Percentiles rank a stretch among this genome's conserved stretches.
Evolutionary conservation across 2,797 vertebrate species (phyloP).

Genomic region (Bovichtus diacanthus): DNA sequence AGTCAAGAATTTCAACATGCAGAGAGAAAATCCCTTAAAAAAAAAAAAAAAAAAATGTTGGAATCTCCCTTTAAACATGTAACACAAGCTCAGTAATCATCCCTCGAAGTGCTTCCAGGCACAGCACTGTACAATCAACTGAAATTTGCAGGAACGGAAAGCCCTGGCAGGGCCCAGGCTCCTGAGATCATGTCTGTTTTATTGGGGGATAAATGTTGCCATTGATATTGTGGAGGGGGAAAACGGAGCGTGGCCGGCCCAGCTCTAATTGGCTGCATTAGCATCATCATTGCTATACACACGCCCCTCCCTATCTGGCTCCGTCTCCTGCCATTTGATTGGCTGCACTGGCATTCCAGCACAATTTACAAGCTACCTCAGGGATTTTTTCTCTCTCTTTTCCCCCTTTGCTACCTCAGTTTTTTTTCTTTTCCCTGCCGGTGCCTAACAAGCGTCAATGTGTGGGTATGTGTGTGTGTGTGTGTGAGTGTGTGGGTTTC

Average conservation of each 20-base stretch:
- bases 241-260: constrained; percentile 37
- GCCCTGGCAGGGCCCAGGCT: constrained; percentile 62
- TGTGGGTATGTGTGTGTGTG: constrained; percentile 41
- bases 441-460: constrained; percentile 56
- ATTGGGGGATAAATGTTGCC: constrained; percentile 81
- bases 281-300: constrained; percentile 67
- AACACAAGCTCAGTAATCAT: constrained; percentile 72
- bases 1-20: constrained; percentile 2
- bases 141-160: constrained; percentile 73
- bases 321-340: constrained; percentile 53
- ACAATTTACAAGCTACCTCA: constrained; percentile 72
- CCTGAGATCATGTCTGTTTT: constrained; percentile 79
- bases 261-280: constrained; percentile 80
- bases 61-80: constrained; percentile 63
- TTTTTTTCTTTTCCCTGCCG: constrained; percentile 59
- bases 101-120: constrained; percentile 70
- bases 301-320: constrained; percentile 59
- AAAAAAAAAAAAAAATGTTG: background rate
- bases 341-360: constrained; percentile 72
- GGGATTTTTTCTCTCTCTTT: constrained; percentile 36
- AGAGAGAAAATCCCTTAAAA: background rate
- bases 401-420: constrained; percentile 37
- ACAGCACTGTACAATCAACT: constrained; percentile 74
- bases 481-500: constrained; percentile 40
- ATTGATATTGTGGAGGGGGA: constrained; percentile 66